Percentiles rank a stretch among this genome's conserved stretches.
These are phyloP conservation scores for Polylopha cassiicola DNA, from an alignment of 2,888 invertebrate species.

Conservation along the genomic window DNA sequence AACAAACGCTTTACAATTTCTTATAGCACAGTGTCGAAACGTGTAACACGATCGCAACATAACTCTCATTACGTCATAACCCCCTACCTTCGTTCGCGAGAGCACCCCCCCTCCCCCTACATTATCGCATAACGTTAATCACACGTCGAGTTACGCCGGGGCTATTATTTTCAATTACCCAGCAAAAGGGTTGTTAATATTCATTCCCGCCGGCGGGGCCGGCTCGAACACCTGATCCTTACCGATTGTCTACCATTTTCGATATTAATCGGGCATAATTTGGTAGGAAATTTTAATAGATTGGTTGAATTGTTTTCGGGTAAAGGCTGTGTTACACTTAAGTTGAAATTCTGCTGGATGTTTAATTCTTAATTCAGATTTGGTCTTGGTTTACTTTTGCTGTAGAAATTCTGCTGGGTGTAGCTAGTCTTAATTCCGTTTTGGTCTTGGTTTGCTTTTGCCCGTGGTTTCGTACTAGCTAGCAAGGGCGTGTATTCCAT, in stretches of 20 bases:
- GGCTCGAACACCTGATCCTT: slow-evolving; percentile 51
- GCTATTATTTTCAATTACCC: slow-evolving; percentile 71
- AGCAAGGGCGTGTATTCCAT: too few species aligned
- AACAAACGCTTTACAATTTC: too few species aligned
- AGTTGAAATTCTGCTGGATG: too few species aligned
- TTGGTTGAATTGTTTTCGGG: slow-evolving; percentile 29
- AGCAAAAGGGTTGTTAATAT: slow-evolving; percentile 72
- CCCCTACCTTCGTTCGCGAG: slow-evolving; percentile 3
- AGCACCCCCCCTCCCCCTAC: slow-evolving; percentile 25
- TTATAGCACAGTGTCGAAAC: too few species aligned
- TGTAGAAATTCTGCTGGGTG: too few species aligned
- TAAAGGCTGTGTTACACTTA: slow-evolving; percentile 25
- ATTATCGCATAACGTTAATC: slow-evolving; percentile 60
- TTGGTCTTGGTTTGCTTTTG: too few species aligned
- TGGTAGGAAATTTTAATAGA: slow-evolving; percentile 44
- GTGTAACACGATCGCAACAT: too few species aligned
- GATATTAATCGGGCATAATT: slow-evolving; percentile 58
- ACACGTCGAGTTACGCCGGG: slow-evolving; percentile 44
- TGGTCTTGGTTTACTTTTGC: too few species aligned
- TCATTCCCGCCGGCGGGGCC: slow-evolving; percentile 56
- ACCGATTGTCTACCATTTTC: slow-evolving; percentile 35
- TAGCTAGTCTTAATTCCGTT: too few species aligned
- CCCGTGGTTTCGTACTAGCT: too few species aligned
- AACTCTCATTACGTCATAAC: background rate
- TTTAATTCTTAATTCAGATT: too few species aligned